These are phyloP conservation scores for Plebejus melissa DNA, from an alignment of 2,888 invertebrate genomes.

Conservation along the genomic window DNA sequence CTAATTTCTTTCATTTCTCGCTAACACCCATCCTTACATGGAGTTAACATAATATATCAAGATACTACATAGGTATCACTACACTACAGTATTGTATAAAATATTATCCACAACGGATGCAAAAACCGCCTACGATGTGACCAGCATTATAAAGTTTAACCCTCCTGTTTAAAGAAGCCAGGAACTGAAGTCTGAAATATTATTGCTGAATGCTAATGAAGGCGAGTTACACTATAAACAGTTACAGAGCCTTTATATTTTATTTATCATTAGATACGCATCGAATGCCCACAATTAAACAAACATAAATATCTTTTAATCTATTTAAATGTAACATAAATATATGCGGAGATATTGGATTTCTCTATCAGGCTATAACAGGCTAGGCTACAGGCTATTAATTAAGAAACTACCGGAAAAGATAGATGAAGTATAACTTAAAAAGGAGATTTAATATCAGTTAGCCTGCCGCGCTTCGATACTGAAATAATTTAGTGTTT, in stretches of 20 bases:
- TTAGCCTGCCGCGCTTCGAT: conserved; percentile 8
- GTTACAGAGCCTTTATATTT: conserved; percentile 26
- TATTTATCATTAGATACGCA: conserved; percentile 41
- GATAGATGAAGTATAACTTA: conserved; percentile 20
- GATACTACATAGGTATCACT: no score
- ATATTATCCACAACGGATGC: no score
- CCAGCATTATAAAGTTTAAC: no score
- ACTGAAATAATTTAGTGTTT: conserved; percentile 12
- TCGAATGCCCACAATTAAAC: conserved; percentile 37
- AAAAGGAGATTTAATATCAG: conserved; percentile 25
- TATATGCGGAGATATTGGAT: conserved; percentile 22
- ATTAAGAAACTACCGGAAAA: conserved; percentile 20
- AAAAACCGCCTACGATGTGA: no score
- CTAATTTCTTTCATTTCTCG: no score
- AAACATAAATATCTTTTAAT: conserved; percentile 33
- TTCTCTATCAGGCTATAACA: conserved; percentile 22
- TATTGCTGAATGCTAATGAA: not conserved
- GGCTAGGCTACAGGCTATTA: conserved; percentile 21
- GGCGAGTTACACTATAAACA: conserved; percentile 37
- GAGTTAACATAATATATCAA: no score
- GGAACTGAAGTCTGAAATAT: not conserved
- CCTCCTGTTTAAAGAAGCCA: not conserved
- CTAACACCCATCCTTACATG: no score
- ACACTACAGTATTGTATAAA: no score
- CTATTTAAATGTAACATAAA: conserved; percentile 27